phyloP scores from a whole-genome alignment of 2,888 invertebrate genomes.

The Sarcophaga variegata region DNA sequence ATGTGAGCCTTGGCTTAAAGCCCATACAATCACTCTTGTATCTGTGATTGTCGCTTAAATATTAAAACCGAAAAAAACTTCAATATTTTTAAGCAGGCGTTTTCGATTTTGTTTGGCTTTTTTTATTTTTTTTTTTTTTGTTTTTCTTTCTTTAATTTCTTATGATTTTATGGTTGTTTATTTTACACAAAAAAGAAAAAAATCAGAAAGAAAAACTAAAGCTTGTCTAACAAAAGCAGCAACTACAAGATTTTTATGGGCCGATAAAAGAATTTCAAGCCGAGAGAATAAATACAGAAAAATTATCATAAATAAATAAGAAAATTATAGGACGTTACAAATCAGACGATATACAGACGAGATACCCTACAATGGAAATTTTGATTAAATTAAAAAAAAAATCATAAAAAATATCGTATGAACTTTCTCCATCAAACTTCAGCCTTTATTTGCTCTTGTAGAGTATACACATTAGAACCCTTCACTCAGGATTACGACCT shows the following conservation, averaged over 20 bases:
- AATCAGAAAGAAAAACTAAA: background rate
- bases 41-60: background rate
- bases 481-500: no score
- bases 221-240: background rate
- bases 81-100: slow-evolving; percentile 59
- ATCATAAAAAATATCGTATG: no score
- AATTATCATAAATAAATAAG: background rate
- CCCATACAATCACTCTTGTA: background rate
- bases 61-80: slow-evolving; percentile 3
- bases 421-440: no score
- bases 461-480: no score
- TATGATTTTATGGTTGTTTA: slow-evolving; percentile 45
- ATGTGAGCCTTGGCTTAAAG: slow-evolving; percentile 56
- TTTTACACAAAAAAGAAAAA: slow-evolving; percentile 10
- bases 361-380: no score
- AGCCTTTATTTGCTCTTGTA: no score
- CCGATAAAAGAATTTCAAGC: slow-evolving; percentile 45
- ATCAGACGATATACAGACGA: no score
- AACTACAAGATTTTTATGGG: slow-evolving; percentile 58
- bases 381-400: no score
- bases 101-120: slow-evolving; percentile 7
- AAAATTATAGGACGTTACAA: no score
- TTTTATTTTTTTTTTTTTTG: background rate
- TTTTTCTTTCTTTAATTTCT: background rate
- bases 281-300: background rate